Evolutionary conservation across 2,888 invertebrate genomes (phyloP), one percentile per base, ranked within the genome.

Genomic region (Caenorhabditis sp.): DNA sequence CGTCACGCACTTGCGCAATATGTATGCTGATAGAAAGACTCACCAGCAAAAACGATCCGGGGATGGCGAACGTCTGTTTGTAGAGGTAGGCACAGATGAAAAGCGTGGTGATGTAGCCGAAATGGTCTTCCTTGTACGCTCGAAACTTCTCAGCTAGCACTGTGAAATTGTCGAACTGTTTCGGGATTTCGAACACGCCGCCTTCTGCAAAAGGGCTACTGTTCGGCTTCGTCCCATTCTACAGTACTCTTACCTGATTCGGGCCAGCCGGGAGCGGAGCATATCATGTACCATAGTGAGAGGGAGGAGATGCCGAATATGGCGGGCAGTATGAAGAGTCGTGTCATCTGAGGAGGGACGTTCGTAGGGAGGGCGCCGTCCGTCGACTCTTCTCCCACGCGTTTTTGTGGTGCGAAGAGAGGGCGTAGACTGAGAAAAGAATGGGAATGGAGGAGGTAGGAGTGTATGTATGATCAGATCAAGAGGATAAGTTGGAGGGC

Each of bases 51-150:
- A 91, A 92, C 26, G 92, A 92, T 24, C 92, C 92, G 39, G 92
- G 92, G 76, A 92, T 92, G 55, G 92, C 92, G 89, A 92, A 92
- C n/a, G 92, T 90, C 86, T 92, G 92, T 85, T 92, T 92, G 89
- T 91, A 92, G 20, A 92, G 83, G 85, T 92, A 92, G 0, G 91
- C 91, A 71, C 90, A 90, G 48, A 90, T 89, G 88, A 92, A 92
- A 5, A 92, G 87, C 1, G 91, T 53, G 0, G 92, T 80, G 8
- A 92, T 91, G 86, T 91, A 92, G 6, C 86, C 72, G 62, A 89
- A 89, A 83, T 92, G 91, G 37, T 90, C 88, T 30, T 89, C 82
- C 77, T 91, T 90, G 83, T 92, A 92, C 8, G 87, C 84, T 24
- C 90, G 83, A 27, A 92, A 89, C 61, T 82, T 83, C 20, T 82